phyloP scores from a whole-genome alignment of 2,888 invertebrate genomes.

The Pasiphila rectangulata region DNA sequence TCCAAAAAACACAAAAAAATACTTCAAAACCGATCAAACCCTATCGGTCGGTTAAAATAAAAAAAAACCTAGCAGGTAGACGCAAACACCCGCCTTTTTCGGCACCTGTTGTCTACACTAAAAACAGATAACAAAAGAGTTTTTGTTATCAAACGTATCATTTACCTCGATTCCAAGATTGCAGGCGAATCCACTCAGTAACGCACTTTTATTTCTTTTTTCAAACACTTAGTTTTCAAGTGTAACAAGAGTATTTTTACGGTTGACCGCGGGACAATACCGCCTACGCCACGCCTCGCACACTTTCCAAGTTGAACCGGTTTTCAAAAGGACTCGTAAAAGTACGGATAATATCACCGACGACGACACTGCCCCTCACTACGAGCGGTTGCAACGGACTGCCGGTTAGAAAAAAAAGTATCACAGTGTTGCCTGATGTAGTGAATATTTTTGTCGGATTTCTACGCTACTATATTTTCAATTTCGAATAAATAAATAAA shows the following conservation, averaged over 20 bases:
- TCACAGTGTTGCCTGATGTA: conserved; percentile 48
- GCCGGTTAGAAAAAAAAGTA: conserved; percentile 48
- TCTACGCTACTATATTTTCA: background rate
- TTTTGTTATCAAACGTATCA: conserved; percentile 37
- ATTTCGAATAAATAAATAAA: too few relatives aligned
- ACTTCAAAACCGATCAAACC: conserved; percentile 1
- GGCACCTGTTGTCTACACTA: conserved; percentile 29
- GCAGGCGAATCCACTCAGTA: conserved; percentile 28
- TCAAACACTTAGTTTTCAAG: conserved; percentile 37
- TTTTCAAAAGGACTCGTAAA: conserved; percentile 71
- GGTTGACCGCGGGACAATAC: conserved; percentile 63
- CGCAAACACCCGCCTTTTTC: conserved; percentile 23
- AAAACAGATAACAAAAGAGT: conserved; percentile 39
- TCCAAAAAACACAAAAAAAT: background rate
- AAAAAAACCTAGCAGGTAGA: conserved; percentile 30
- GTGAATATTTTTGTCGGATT: conserved; percentile 28
- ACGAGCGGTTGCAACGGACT: conserved; percentile 51
- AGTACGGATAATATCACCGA: conserved; percentile 46
- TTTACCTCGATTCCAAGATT: conserved; percentile 38
- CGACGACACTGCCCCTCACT: conserved; percentile 43
- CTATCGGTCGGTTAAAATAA: conserved; percentile 15
- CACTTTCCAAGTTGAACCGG: conserved; percentile 71
- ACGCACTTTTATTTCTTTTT: conserved; percentile 34
- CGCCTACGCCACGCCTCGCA: conserved; percentile 71
- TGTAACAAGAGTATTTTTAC: conserved; percentile 54